A percentile compares a stretch with the other conserved stretches of the same genome.
These are phyloP conservation scores for Parotocinclus haroldoi DNA, from an alignment of 2,797 vertebrate species.

Conservation along the genomic window DNA sequence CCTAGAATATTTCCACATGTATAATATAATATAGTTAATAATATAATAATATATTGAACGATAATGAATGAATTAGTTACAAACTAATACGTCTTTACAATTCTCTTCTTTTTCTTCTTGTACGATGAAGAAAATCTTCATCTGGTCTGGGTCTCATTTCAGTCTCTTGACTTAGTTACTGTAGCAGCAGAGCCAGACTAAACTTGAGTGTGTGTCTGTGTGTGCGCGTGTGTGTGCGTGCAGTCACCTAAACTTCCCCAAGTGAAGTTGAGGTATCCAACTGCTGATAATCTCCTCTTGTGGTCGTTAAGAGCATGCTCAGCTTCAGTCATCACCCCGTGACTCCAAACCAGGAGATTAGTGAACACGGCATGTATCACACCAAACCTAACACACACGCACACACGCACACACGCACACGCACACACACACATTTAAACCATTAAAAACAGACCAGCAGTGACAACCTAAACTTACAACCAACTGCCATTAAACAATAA, in stretches of 20 bases:
- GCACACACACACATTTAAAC: not conserved
- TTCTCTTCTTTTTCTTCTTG: too few species aligned
- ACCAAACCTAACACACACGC: conserved; percentile 79
- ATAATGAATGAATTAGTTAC: too few species aligned
- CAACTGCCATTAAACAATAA: too few species aligned
- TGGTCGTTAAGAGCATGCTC: conserved; percentile 91
- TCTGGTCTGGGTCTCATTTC: too few species aligned
- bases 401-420: conserved; percentile 17
- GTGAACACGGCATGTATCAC: conserved; percentile 97
- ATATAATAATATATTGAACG: too few species aligned
- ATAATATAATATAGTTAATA: too few species aligned
- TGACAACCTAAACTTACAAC: not conserved
- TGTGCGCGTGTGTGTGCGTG: not conserved
- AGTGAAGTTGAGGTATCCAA: conserved; percentile 83
- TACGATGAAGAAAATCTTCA: too few species aligned
- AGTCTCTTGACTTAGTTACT: too few species aligned
- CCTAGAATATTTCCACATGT: too few species aligned
- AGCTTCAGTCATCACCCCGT: conserved; percentile 88
- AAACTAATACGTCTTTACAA: too few species aligned
- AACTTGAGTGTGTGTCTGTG: conserved; percentile 5
- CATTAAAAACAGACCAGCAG: too few species aligned
- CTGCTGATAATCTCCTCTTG: conserved; percentile 76
- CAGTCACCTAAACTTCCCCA: conserved; percentile 56
- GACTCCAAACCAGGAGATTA: conserved; percentile 94
- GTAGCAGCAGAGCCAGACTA: too few species aligned